phyloP scores from a whole-genome alignment of 2,888 invertebrate genomes.

The Eubasilissa splendida region DNA sequence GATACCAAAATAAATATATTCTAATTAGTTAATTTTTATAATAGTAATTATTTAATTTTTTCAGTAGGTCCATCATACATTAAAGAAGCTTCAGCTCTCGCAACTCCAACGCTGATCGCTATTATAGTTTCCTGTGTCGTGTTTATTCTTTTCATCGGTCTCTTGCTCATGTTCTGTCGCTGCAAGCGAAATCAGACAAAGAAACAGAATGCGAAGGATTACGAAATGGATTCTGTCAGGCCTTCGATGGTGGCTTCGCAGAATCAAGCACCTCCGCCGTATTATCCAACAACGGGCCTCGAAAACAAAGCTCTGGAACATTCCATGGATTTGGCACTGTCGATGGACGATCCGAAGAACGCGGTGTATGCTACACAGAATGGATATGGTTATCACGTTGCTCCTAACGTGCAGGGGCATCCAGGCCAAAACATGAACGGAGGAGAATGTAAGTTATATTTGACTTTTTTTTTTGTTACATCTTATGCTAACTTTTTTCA shows the following conservation, averaged over 20 bases:
- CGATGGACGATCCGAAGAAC: slow-evolving; percentile 89
- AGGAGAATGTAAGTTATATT: slow-evolving; percentile 81
- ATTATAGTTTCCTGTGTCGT: slow-evolving; percentile 86
- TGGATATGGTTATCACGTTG: slow-evolving; percentile 88
- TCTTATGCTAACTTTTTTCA: background rate
- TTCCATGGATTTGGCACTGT: slow-evolving; percentile 87
- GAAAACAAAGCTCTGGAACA: slow-evolving; percentile 94
- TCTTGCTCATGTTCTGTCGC: slow-evolving; percentile 87
- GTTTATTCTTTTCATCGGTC: slow-evolving; percentile 82
- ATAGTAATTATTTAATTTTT: slow-evolving; percentile 59
- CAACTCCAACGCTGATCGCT: slow-evolving; percentile 85
- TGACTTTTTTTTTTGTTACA: slow-evolving; percentile 31
- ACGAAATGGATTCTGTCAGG: slow-evolving; percentile 91
- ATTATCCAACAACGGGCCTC: slow-evolving; percentile 89
- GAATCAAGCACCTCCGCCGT: slow-evolving; percentile 90
- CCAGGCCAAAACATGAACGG: slow-evolving; percentile 81
- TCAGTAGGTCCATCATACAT: slow-evolving; percentile 87
- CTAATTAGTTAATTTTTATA: slow-evolving; percentile 20
- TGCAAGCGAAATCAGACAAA: slow-evolving; percentile 87
- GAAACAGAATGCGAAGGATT: slow-evolving; percentile 89
- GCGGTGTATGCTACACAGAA: slow-evolving; percentile 88
- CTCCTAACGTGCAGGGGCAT: slow-evolving; percentile 77
- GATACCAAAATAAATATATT: background rate
- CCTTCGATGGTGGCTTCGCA: slow-evolving; percentile 90
- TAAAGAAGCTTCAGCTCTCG: slow-evolving; percentile 83